Evolutionary conservation across 2,888 invertebrate species (phyloP).

Genomic region (Lobophora halterata): DNA sequence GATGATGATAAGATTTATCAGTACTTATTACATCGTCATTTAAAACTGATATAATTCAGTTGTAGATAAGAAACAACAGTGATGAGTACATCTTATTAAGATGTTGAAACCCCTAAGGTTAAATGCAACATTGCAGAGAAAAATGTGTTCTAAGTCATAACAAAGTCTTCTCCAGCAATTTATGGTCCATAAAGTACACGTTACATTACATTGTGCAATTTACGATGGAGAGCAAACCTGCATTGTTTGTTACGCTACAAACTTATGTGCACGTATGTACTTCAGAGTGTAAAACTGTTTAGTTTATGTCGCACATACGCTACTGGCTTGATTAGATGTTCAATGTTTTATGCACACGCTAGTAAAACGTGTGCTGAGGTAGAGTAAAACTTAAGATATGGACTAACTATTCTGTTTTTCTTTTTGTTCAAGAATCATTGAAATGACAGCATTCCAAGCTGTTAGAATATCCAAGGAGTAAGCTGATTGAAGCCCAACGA

Average conservation of each 20-base stretch:
- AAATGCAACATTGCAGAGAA: background rate
- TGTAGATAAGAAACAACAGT: too few relatives aligned
- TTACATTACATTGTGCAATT: constrained; percentile 30
- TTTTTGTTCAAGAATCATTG: too few relatives aligned
- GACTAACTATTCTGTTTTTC: too few relatives aligned
- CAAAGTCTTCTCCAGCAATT: constrained; percentile 44
- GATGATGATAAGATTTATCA: too few relatives aligned
- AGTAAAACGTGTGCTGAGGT: constrained; percentile 2
- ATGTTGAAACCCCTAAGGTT: too few relatives aligned
- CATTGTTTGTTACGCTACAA: constrained; percentile 54
- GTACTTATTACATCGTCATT: too few relatives aligned
- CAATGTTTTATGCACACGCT: constrained; percentile 1
- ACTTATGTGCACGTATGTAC: constrained; percentile 30
- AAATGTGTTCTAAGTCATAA: constrained; percentile 32
- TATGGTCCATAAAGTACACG: constrained; percentile 54
- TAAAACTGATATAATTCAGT: too few relatives aligned
- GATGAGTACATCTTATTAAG: too few relatives aligned
- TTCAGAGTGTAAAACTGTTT: constrained; percentile 29
- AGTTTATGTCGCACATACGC: constrained; percentile 27
- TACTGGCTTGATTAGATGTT: constrained; percentile 11
- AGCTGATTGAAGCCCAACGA: constrained; percentile 7
- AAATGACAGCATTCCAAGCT: too few relatives aligned
- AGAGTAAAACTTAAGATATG: background rate
- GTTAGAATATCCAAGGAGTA: background rate
- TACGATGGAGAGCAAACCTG: constrained; percentile 41